A percentile compares a stretch with the other conserved stretches of the same genome.
Conservation (phyloP, 1,140 invertebrate genomes). For the Formica exsecta region DNA sequence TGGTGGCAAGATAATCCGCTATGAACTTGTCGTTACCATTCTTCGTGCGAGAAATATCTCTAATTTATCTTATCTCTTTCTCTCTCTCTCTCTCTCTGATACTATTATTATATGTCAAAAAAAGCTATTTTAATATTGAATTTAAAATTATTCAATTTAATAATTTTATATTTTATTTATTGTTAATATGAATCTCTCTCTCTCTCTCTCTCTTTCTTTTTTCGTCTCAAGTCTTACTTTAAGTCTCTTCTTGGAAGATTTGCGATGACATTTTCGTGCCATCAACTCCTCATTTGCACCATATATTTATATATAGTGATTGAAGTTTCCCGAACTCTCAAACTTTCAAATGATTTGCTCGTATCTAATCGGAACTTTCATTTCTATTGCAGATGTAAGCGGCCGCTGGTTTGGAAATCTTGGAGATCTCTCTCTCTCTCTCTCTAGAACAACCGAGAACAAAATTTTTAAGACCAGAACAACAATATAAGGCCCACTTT, state of each 20-base stretch:
- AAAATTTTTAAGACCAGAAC: too few relatives aligned
- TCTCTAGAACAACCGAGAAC: too few relatives aligned
- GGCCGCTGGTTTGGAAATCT: conserved; percentile 36
- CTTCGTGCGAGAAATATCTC: background rate
- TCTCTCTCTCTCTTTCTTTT: too few relatives aligned
- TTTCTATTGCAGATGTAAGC: conserved; percentile 37
- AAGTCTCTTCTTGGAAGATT: background rate
- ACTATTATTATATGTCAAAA: background rate
- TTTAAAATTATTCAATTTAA: background rate
- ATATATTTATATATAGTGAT: conserved; percentile 2
- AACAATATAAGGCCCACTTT: too few relatives aligned
- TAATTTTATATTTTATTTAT: background rate
- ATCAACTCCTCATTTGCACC: conserved; percentile 12
- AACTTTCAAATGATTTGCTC: conserved; percentile 55
- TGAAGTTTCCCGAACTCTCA: conserved; percentile 23
- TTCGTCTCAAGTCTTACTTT: too few relatives aligned
- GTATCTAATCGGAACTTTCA: conserved; percentile 60
- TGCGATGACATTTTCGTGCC: background rate
- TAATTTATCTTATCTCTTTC: conserved; percentile 19
- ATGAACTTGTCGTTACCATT: conserved; percentile 49
- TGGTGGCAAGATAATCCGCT: conserved; percentile 56
- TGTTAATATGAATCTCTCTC: background rate
- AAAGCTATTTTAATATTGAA: background rate
- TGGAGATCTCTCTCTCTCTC: conserved; percentile 32
- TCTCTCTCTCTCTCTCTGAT: too few relatives aligned